phyloP scores from a whole-genome alignment of 2,113 vertebrate species.

The Raja brachyura region DNA sequence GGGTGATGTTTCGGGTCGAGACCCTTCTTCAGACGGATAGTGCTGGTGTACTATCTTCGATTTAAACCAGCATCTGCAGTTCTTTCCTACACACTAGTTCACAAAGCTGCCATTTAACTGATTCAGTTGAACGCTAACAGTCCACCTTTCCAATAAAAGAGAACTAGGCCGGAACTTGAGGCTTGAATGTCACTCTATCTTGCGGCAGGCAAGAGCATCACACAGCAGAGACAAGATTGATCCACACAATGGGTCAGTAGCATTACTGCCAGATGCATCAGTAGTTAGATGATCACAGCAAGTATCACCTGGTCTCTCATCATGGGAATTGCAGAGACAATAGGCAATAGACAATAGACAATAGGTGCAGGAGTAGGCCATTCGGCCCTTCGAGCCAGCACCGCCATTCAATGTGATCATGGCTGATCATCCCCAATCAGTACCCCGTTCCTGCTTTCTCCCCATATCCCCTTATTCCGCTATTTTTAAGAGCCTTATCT shows the following conservation, averaged over 20 bases:
- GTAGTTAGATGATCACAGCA: background rate
- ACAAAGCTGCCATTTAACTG: background rate
- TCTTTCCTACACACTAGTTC: background rate
- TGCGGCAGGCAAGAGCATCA: background rate
- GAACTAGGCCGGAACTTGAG: background rate
- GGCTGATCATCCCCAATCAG: no score
- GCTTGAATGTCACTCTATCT: background rate
- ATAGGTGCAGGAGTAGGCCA: no score
- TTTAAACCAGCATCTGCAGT: no score
- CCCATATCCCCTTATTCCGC: no score
- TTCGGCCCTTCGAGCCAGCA: no score
- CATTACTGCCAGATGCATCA: background rate
- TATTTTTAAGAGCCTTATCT: no score
- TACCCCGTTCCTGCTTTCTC: no score
- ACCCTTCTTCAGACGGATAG: no score
- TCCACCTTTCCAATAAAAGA: background rate
- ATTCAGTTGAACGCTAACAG: background rate
- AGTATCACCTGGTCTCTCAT: background rate
- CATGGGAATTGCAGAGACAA: background rate
- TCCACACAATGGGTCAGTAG: background rate
- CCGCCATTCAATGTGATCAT: no score
- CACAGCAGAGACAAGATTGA: background rate
- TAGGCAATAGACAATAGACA: no score
- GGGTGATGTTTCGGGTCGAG: no score
- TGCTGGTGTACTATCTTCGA: no score